phyloP scores from a whole-genome alignment of 2,113 vertebrate genomes.

The Willisornis vidua region DNA sequence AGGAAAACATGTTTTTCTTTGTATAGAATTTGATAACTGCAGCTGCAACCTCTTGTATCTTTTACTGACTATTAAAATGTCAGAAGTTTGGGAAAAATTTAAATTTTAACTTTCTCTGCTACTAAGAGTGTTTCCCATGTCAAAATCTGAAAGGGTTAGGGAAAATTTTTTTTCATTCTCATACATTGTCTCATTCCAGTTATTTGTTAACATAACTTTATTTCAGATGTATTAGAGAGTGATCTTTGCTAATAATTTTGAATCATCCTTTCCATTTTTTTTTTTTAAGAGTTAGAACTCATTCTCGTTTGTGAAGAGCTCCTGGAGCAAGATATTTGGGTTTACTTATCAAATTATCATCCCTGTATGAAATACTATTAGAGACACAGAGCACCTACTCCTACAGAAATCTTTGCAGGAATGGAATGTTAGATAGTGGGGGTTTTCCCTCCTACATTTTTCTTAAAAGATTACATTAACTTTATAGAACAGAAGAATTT shows the following conservation, averaged over 20 bases:
- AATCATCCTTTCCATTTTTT: neutral
- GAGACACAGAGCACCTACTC: neutral
- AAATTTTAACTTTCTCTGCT: neutral
- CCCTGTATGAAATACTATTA: neutral
- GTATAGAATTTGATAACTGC: neutral
- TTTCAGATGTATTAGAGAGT: neutral
- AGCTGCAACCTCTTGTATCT: neutral
- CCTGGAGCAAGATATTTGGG: neutral
- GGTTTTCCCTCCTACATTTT: neutral
- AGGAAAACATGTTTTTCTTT: neutral
- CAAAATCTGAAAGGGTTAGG: neutral
- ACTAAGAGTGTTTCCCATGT: neutral
- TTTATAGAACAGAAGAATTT: neutral
- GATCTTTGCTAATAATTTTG: neutral
- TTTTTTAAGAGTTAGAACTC: neutral
- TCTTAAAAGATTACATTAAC: neutral
- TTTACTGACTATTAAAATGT: neutral
- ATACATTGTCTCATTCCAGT: neutral
- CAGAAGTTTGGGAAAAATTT: slow-evolving; percentile 11
- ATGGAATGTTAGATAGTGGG: neutral
- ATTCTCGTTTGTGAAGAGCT: neutral
- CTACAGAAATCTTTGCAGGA: neutral
- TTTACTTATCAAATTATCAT: slow-evolving; percentile 19
- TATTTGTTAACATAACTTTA: neutral
- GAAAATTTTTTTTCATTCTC: neutral